Percentiles rank a stretch among this genome's conserved stretches.
phyloP scores from a whole-genome alignment of 1,140 invertebrate genomes.

The Pseudomyrmex gracilis region DNA sequence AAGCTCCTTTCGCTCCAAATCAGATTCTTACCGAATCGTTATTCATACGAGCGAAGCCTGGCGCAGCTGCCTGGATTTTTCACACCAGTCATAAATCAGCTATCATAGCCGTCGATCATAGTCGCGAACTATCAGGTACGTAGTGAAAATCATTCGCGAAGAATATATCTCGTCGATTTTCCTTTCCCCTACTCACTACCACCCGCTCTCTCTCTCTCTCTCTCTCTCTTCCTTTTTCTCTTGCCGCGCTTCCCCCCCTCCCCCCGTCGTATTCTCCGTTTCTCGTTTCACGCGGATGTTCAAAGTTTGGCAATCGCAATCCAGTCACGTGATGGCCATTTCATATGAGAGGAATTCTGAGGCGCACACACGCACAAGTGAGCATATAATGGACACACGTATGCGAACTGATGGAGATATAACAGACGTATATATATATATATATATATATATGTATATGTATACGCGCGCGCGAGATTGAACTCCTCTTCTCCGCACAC shows the following conservation, averaged over 20 bases:
- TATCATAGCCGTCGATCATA: conserved; percentile 25
- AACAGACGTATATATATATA: background rate
- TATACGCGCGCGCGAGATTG: background rate
- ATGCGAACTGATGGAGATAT: conserved; percentile 44
- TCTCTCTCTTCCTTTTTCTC: conserved; percentile 5
- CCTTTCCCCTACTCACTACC: conserved; percentile 23
- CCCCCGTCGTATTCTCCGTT: background rate
- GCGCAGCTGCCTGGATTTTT: background rate
- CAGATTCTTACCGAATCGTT: conserved; percentile 28
- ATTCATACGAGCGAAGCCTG: conserved; percentile 5
- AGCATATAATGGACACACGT: conserved; percentile 35
- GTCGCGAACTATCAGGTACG: conserved; percentile 26
- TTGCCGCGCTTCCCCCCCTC: background rate
- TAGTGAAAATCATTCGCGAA: conserved; percentile 66
- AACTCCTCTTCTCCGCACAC: no score
- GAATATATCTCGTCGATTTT: conserved; percentile 46
- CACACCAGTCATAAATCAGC: conserved; percentile 27
- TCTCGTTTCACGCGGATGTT: conserved; percentile 31
- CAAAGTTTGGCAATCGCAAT: conserved; percentile 52
- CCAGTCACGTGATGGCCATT: conserved; percentile 54
- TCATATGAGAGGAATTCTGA: conserved; percentile 29
- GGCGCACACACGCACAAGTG: background rate
- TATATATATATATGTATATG: background rate
- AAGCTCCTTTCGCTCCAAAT: background rate
- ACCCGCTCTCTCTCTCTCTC: conserved; percentile 38